Evolutionary conservation across 2,113 vertebrate species (phyloP).

Genomic region (Platysternon megacephalum): DNA sequence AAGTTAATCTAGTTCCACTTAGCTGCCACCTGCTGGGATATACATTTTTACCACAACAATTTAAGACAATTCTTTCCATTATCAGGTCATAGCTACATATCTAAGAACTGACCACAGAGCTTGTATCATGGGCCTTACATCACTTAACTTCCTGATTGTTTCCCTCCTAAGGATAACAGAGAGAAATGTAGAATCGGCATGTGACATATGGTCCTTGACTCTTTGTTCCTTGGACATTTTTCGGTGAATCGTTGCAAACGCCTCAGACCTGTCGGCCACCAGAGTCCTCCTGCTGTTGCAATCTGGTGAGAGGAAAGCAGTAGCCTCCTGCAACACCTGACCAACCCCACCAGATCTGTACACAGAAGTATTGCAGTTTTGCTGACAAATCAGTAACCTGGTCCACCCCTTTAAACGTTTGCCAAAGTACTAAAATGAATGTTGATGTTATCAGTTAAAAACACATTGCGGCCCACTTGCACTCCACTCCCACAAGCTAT

Average conservation of each 20-base stretch:
- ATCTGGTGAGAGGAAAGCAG: slow-evolving; percentile 55
- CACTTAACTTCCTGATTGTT: slow-evolving; percentile 19
- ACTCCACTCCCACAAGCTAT: slow-evolving; percentile 49
- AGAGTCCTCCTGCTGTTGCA: slow-evolving; percentile 61
- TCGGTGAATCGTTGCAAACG: neutral
- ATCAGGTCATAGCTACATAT: slow-evolving; percentile 26
- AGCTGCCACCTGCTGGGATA: slow-evolving; percentile 79
- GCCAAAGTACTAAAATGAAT: slow-evolving; percentile 45
- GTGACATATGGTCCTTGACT: neutral
- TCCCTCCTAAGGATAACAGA: slow-evolving; percentile 3
- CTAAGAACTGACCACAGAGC: neutral
- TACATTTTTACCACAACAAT: slow-evolving; percentile 61
- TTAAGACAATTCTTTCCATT: slow-evolving; percentile 58
- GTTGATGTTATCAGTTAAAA: slow-evolving; percentile 56
- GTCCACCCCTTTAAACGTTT: neutral
- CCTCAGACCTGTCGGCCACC: slow-evolving; percentile 37
- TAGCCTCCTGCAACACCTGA: slow-evolving; percentile 51
- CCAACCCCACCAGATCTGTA: slow-evolving; percentile 22
- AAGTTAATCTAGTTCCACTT: slow-evolving; percentile 76
- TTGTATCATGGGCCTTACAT: neutral
- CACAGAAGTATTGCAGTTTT: slow-evolving; percentile 41
- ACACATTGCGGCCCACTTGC: slow-evolving; percentile 49
- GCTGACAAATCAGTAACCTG: slow-evolving; percentile 59
- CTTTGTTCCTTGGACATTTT: slow-evolving; percentile 20
- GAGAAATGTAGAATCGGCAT: neutral